A percentile compares a stretch with the other conserved stretches of the same genome.
phyloP scores from a whole-genome alignment of 2,888 invertebrate species.

The Acrobasis suavella region DNA sequence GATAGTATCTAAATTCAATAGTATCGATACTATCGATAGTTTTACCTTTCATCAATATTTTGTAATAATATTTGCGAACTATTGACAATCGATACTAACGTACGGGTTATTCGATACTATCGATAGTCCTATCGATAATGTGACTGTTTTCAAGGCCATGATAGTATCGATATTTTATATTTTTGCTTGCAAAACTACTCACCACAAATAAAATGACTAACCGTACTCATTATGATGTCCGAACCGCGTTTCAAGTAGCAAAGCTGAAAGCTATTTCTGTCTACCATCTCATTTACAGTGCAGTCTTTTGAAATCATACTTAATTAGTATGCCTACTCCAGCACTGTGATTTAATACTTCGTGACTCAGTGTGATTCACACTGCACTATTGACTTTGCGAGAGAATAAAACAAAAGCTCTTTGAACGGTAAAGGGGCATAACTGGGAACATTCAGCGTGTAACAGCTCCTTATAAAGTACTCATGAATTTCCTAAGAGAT shows the following conservation, averaged over 20 bases:
- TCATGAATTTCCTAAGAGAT: not conserved
- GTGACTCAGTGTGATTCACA: slow-evolving; percentile 45
- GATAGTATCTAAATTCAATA: too few relatives aligned
- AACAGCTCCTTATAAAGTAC: slow-evolving; percentile 13
- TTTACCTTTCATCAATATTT: too few relatives aligned
- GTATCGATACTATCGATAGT: too few relatives aligned
- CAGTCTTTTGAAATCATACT: slow-evolving; percentile 41
- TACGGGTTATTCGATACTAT: too few relatives aligned
- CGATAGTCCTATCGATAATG: too few relatives aligned
- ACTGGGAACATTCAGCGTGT: slow-evolving; percentile 5
- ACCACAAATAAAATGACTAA: slow-evolving; percentile 16
- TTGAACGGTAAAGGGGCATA: slow-evolving; percentile 24
- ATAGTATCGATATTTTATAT: too few relatives aligned
- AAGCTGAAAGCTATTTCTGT: slow-evolving; percentile 28
- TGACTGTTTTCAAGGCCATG: too few relatives aligned
- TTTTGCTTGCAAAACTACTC: too few relatives aligned
- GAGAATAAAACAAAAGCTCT: slow-evolving; percentile 25
- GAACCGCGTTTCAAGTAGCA: slow-evolving; percentile 19
- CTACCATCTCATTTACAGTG: slow-evolving; percentile 25
- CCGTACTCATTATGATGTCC: slow-evolving; percentile 11
- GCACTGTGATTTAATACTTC: slow-evolving; percentile 43
- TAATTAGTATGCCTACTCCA: slow-evolving; percentile 46
- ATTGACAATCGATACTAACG: too few relatives aligned
- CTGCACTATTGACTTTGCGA: slow-evolving; percentile 32
- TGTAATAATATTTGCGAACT: too few relatives aligned